phyloP scores from a whole-genome alignment of 2,888 invertebrate genomes.

The Eurytoma californica region DNA sequence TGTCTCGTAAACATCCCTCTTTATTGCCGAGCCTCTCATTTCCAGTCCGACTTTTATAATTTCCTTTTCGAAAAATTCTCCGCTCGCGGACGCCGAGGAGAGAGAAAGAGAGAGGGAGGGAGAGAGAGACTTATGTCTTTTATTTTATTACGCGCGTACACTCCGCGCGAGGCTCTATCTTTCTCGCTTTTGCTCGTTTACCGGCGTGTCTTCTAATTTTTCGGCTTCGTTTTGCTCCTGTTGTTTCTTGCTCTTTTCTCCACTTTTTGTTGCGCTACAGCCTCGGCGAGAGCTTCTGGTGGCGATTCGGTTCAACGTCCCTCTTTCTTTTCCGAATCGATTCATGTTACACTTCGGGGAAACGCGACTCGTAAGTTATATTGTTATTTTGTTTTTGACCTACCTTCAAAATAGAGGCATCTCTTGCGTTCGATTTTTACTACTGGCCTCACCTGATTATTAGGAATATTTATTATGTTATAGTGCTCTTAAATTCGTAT shows the following conservation, averaged over 20 bases:
- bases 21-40: constrained; percentile 71
- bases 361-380: constrained; percentile 51
- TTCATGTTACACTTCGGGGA: constrained; percentile 55
- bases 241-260: constrained; percentile 49
- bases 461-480: too few species aligned
- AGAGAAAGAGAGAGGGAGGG: constrained; percentile 1
- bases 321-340: constrained; percentile 55
- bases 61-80: constrained; percentile 69
- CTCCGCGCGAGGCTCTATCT: constrained; percentile 36
- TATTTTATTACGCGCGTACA: constrained; percentile 51
- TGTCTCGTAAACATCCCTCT: constrained; percentile 74
- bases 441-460: too few species aligned
- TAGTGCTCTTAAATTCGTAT: not conserved
- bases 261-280: constrained; percentile 44
- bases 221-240: constrained; percentile 17
- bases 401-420: not conserved
- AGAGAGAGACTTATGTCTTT: constrained; percentile 45
- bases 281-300: constrained; percentile 12
- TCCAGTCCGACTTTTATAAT: constrained; percentile 71
- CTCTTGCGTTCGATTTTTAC: not conserved
- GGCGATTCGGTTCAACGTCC: constrained; percentile 40
- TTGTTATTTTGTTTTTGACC: constrained; percentile 41
- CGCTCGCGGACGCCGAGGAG: not conserved
- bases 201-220: constrained; percentile 50
- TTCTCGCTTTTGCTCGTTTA: constrained; percentile 48